phyloP scores from a whole-genome alignment of 2,888 invertebrate species.

The Myathropa florea region DNA sequence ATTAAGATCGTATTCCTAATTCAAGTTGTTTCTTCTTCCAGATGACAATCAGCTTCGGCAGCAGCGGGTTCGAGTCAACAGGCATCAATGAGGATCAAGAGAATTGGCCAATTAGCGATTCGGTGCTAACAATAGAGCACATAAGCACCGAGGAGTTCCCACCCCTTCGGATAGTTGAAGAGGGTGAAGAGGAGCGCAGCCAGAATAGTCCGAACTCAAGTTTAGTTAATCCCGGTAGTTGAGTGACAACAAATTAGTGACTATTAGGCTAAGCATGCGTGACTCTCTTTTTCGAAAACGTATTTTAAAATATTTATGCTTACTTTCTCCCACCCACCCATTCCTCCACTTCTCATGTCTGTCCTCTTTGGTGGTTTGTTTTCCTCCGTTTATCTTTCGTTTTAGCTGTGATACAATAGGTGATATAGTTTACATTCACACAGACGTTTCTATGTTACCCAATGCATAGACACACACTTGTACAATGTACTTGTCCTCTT shows the following conservation, averaged over 20 bases:
- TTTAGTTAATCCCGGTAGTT: slow-evolving; percentile 1
- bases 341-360: neutral
- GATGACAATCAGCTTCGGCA: slow-evolving; percentile 73
- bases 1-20: neutral
- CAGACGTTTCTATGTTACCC: neutral
- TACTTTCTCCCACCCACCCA: slow-evolving; percentile 28
- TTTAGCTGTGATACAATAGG: slow-evolving; percentile 59
- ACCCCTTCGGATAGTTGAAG: slow-evolving; percentile 55
- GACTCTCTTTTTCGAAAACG: neutral
- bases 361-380: neutral
- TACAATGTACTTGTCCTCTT: neutral
- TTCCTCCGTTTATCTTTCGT: neutral
- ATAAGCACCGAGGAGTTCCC: slow-evolving; percentile 38
- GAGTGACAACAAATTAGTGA: slow-evolving; percentile 20
- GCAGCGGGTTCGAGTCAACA: slow-evolving; percentile 73
- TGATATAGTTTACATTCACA: neutral
- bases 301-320: slow-evolving; percentile 47
- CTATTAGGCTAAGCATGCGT: slow-evolving; percentile 37
- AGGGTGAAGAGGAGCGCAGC: slow-evolving; percentile 7
- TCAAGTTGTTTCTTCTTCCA: slow-evolving; percentile 65
- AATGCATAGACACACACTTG: neutral
- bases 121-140: slow-evolving; percentile 28
- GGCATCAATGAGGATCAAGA: slow-evolving; percentile 30
- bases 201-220: slow-evolving; percentile 2
- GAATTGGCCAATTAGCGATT: slow-evolving; percentile 19